Evolutionary conservation across 1,140 invertebrate species (phyloP).

Genomic region (Drosophila melanica): DNA sequence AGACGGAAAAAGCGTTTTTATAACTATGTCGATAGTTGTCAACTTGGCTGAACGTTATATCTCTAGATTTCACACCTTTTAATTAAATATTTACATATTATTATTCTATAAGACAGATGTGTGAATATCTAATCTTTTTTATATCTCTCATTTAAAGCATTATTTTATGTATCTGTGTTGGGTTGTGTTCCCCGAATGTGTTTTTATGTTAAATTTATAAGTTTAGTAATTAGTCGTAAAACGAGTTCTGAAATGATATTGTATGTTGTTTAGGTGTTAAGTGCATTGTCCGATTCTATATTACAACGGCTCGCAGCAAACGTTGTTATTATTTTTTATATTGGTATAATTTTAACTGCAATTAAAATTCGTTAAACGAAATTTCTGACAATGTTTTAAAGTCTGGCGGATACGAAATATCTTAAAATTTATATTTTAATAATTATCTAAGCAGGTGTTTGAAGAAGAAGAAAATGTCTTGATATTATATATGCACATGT

Average conservation of each 20-base stretch:
- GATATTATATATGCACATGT: neutral
- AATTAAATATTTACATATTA: slow-evolving; percentile 15
- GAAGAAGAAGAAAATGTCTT: neutral
- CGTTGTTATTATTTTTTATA: slow-evolving; percentile 29
- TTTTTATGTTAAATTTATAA: slow-evolving; percentile 38
- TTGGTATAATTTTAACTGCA: slow-evolving; percentile 11
- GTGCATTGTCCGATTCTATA: slow-evolving; percentile 11
- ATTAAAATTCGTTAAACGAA: slow-evolving; percentile 30
- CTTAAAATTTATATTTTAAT: neutral
- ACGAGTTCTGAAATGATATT: slow-evolving; percentile 36
- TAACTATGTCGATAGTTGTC: slow-evolving; percentile 31
- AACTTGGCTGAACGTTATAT: slow-evolving; percentile 33
- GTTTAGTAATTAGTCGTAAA: slow-evolving; percentile 40
- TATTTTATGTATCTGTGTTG: slow-evolving; percentile 44
- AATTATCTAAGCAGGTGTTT: neutral
- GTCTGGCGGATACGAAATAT: neutral
- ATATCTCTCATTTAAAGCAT: slow-evolving; percentile 28
- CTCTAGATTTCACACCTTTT: slow-evolving; percentile 42
- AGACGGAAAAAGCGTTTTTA: slow-evolving; percentile 39
- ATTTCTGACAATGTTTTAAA: neutral
- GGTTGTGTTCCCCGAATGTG: slow-evolving; percentile 43
- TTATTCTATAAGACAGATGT: slow-evolving; percentile 22
- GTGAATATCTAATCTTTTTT: slow-evolving; percentile 17
- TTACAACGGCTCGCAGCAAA: slow-evolving; percentile 22
- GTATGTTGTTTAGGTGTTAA: slow-evolving; percentile 24